Percentiles rank a stretch among this genome's conserved stretches.
Evolutionary conservation across 1,140 invertebrate species (phyloP).

Genomic region (Metopolophium dirhodum): DNA sequence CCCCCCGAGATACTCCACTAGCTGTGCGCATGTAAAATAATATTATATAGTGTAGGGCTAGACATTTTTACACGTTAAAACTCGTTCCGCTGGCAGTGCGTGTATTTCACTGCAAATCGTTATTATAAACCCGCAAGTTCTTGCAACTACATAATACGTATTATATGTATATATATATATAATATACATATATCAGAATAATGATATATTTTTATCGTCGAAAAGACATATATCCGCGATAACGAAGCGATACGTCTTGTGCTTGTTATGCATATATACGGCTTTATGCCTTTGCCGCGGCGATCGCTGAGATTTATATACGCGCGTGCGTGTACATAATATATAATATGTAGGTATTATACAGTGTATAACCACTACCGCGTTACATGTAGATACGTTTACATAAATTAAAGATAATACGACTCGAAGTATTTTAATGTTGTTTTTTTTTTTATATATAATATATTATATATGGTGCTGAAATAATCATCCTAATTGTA

Average conservation of each 20-base stretch:
- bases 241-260: conserved; percentile 12
- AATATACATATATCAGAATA: not conserved
- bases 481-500: not conserved
- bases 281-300: not conserved
- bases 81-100: not conserved
- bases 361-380: not conserved
- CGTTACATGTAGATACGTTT: not conserved
- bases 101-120: not conserved
- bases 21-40: not conserved
- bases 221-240: conserved; percentile 1
- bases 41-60: not conserved
- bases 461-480: not conserved
- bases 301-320: not conserved
- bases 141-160: not conserved
- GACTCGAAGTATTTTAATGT: not conserved
- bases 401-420: not conserved
- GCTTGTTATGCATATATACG: not conserved
- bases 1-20: too few species aligned
- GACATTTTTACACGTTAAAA: not conserved
- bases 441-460: not conserved
- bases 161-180: not conserved
- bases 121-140: not conserved
- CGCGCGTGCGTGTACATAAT: not conserved
- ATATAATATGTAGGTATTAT: not conserved
- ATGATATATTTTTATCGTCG: conserved; percentile 3